These are phyloP conservation scores for Cinclus mexicanus DNA, from an alignment of 2,113 vertebrate species.

Conservation along the genomic window DNA sequence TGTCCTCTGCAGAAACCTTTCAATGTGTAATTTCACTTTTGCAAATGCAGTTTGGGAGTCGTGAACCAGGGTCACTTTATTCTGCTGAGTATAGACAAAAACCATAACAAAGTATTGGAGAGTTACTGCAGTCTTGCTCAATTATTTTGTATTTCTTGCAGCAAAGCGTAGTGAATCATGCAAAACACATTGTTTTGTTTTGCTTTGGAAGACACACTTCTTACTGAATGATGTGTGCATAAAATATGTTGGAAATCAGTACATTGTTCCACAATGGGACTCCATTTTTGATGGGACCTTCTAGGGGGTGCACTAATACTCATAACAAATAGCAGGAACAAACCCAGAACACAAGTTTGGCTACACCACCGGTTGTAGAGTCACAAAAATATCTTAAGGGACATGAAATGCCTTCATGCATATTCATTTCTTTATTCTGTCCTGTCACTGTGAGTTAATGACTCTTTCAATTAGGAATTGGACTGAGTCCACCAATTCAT, in stretches of 20 bases:
- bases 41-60: background rate
- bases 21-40: background rate
- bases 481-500: background rate
- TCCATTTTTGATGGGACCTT: background rate
- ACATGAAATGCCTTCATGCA: background rate
- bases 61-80: background rate
- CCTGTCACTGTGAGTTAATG: background rate
- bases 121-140: background rate
- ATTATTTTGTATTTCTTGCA: constrained; percentile 20
- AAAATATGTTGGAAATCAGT: constrained; percentile 49
- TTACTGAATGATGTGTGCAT: constrained; percentile 11
- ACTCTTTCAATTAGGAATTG: background rate
- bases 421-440: background rate
- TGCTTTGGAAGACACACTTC: background rate
- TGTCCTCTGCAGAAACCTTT: background rate
- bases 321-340: constrained; percentile 23
- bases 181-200: constrained; percentile 46
- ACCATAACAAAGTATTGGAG: background rate
- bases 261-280: background rate
- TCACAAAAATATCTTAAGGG: background rate
- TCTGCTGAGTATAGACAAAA: constrained; percentile 30
- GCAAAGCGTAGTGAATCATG: background rate
- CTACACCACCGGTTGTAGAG: background rate
- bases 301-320: background rate
- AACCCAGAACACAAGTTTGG: background rate